Base-by-base conservation (phyloP, 2,797 vertebrate species). In the Hephaestus fuliginosus region DNA sequence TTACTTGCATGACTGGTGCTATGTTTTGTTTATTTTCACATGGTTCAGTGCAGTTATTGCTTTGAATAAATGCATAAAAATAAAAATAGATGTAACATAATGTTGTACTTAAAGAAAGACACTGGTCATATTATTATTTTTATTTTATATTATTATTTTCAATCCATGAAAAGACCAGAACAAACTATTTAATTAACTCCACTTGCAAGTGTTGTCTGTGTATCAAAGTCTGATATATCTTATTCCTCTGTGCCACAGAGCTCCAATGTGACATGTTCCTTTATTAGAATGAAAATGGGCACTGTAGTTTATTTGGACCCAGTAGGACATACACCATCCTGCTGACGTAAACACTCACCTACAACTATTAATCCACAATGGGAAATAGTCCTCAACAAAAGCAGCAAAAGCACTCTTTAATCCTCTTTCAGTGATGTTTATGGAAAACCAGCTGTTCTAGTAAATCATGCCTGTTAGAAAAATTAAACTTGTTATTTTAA, bases 351-450 rank as follows among this genome's bases (percentile, higher is more conserved):
- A 33, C 30, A 33, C 2, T 33, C 30, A 33, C 30, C 30, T 33
- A 33, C 5, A 33, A 33, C 2, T 39, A 46, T 57, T 46, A 55
- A 49, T 73, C 69, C 13, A 0, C 17, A 0, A 0, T 17, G 69
- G 15, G 56, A 76, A 73, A 49, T 52, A 69, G 49, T 58, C 33
- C n/a, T 44, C 3, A 3, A 76, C 14, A 20, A 43, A 33, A 33
- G 30, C 30, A 33, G 30, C 30, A 33, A 33, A 3, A 10, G 2
- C 12, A n/a, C n/a, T 1, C 1, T n/a, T 9, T 67, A 43, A 14
- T 44, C 3, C 20, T 3, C 15, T 49, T 56, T 28, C 1, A 49
- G 41, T 43, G 12, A 66, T 48, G 28, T 39, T 55, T 79, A 25
- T 14, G 39, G 12, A 55, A 46, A 61, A 7, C 15, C 18, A 17